Base-by-base conservation (phyloP, 2,888 invertebrate genomes). In the Tetheella fluctuosa region DNA sequence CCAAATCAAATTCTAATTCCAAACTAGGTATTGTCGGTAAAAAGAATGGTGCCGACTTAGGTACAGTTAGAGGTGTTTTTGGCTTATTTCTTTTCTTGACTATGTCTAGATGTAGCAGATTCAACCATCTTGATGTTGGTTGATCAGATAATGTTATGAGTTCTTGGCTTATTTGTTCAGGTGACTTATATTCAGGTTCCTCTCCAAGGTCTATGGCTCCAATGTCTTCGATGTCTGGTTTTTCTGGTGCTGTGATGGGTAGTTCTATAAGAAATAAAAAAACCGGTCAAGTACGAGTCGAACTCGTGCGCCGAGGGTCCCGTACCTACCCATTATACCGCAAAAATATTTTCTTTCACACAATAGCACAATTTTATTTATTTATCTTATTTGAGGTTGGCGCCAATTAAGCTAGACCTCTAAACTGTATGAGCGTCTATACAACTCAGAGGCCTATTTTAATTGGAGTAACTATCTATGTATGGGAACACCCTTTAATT, bases 31-130 rank as follows among this genome's bases (percentile, higher is more conserved):
- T 94, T 0, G 99, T 98, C 0, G 99, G 98, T 58, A 99, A 91
- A 84, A 99, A 99, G 93, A 99, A 99, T 0, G 99, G 99, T 0
- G 98, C 99, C 0, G 96, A 95, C 87, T 97, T 97, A 0, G 97
- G 96, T 1, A 95, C 94, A 77, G 97, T 97, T 0, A 96, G 94
- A 0, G 97, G 95, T 57, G 96, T 96, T 85, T 96, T 97, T 0
- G 99, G 98, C 81, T 97, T 99, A 85, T 99, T 99, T 66, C 97
- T 94, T 73, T 95, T 95, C 84, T 96, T 97, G 1, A 99, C 97
- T 0, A 97, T 86, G 70, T 98, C 98, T 60, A 99, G 92, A 80
- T 97, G 95, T 0, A 98, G 93, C 15, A 99, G 92, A 85, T 98
- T 98, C 67, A 97, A 95, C 99, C 99, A 99, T 71, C 98, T 95